phyloP scores from a whole-genome alignment of 2,113 vertebrate species.

The Zeus faber region DNA sequence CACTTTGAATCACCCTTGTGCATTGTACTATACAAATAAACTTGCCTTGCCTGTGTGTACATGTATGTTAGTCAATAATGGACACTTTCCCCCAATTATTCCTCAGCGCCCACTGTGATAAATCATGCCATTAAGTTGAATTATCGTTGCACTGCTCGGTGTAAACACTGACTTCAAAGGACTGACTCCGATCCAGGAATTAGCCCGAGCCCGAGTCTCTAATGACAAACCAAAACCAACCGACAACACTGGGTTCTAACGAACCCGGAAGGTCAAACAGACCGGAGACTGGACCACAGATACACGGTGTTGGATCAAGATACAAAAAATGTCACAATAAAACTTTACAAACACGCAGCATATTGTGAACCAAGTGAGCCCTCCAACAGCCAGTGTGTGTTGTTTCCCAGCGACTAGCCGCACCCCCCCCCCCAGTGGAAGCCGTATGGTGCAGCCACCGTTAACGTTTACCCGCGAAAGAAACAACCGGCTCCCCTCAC shows the following conservation, averaged over 20 bases:
- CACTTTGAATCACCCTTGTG: too few species aligned
- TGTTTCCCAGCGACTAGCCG: slow-evolving; percentile 58
- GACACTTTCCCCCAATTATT: too few species aligned
- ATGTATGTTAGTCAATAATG: too few species aligned
- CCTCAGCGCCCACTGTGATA: too few species aligned
- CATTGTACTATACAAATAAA: too few species aligned
- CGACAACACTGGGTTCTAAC: slow-evolving; percentile 40
- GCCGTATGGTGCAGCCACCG: slow-evolving; percentile 57
- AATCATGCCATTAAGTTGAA: slow-evolving; percentile 11
- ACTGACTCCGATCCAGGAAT: slow-evolving; percentile 44
- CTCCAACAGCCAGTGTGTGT: slow-evolving; percentile 40
- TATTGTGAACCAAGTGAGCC: slow-evolving; percentile 44
- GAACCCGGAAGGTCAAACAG: background rate
- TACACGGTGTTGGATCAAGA: background rate
- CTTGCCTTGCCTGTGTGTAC: too few species aligned
- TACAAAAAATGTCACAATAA: background rate
- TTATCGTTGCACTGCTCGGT: slow-evolving; percentile 52
- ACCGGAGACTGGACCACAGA: background rate
- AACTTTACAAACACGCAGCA: slow-evolving; percentile 13
- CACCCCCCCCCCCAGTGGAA: slow-evolving; percentile 46
- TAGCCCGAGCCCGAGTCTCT: slow-evolving; percentile 44
- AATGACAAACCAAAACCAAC: slow-evolving; percentile 35
- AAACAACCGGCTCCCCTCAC: slow-evolving; percentile 69
- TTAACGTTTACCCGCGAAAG: slow-evolving; percentile 71
- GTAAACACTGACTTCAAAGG: slow-evolving; percentile 70